A percentile compares a stretch with the other conserved stretches of the same genome.
phyloP scores from a whole-genome alignment of 2,113 vertebrate genomes.

The Alosa alosa region DNA sequence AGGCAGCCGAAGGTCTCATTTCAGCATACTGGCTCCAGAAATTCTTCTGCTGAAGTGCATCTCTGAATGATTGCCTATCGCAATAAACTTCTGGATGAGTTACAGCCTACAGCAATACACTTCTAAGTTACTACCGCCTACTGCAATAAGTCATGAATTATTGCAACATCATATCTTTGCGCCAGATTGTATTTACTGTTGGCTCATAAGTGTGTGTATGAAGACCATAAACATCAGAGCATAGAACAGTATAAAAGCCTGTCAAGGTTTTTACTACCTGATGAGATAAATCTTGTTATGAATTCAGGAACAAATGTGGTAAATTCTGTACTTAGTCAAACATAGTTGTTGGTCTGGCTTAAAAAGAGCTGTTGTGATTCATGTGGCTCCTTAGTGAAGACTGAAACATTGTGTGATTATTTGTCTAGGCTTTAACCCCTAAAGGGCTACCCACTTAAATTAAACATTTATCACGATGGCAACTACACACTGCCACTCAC shows the following conservation, averaged over 20 bases:
- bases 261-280: not conserved
- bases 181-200: slow-evolving; percentile 4
- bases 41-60: not conserved
- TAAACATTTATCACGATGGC: slow-evolving; percentile 32
- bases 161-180: not conserved
- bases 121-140: not conserved
- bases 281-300: not conserved
- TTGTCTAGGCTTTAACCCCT: slow-evolving; percentile 40
- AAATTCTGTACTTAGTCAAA: not conserved
- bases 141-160: slow-evolving; percentile 1
- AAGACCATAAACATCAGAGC: not conserved
- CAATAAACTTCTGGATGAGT: slow-evolving; percentile 4
- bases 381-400: slow-evolving; percentile 21
- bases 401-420: slow-evolving; percentile 42
- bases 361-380: not conserved
- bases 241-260: not conserved
- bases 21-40: not conserved
- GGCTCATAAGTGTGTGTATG: not conserved
- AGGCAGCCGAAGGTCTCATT: not conserved
- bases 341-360: not conserved
- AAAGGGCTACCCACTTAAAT: slow-evolving; percentile 28
- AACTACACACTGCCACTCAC: slow-evolving; percentile 1
- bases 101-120: slow-evolving; percentile 6
- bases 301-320: not conserved
- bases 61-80: not conserved